Conservation (phyloP, 2,113 vertebrate species). For the Hyla sarda region DNA sequence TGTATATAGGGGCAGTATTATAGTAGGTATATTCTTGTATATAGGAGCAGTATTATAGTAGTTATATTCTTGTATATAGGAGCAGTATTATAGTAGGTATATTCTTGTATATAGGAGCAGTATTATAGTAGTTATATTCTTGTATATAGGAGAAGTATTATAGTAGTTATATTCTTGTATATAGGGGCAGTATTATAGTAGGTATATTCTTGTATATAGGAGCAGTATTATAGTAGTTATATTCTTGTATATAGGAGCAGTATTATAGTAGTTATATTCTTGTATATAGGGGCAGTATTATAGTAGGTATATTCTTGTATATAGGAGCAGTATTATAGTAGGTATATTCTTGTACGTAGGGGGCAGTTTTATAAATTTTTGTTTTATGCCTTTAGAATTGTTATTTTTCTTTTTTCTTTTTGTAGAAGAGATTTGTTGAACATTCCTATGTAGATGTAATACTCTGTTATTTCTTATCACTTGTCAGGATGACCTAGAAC, state of each 20-base stretch:
- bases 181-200: too few relatives aligned
- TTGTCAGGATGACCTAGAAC: slow-evolving; percentile 4
- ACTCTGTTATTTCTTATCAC: neutral
- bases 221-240: slow-evolving; percentile 4
- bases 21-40: slow-evolving; percentile 10
- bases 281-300: neutral
- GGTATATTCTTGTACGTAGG: neutral
- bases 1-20: neutral
- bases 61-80: neutral
- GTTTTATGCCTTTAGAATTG: neutral
- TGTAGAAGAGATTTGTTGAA: slow-evolving; percentile 1
- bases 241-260: neutral
- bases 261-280: neutral
- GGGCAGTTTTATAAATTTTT: neutral
- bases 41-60: neutral
- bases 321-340: too few relatives aligned
- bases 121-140: slow-evolving; percentile 17
- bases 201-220: slow-evolving; percentile 10
- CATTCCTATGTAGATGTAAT: slow-evolving; percentile 11
- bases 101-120: slow-evolving; percentile 7
- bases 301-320: too few relatives aligned
- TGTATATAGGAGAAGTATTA: slow-evolving; percentile 1
- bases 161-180: slow-evolving; percentile 2
- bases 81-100: neutral
- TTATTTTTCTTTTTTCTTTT: neutral